Evolutionary conservation across 2,888 invertebrate species (phyloP).

Genomic region (Tinea semifulvella): DNA sequence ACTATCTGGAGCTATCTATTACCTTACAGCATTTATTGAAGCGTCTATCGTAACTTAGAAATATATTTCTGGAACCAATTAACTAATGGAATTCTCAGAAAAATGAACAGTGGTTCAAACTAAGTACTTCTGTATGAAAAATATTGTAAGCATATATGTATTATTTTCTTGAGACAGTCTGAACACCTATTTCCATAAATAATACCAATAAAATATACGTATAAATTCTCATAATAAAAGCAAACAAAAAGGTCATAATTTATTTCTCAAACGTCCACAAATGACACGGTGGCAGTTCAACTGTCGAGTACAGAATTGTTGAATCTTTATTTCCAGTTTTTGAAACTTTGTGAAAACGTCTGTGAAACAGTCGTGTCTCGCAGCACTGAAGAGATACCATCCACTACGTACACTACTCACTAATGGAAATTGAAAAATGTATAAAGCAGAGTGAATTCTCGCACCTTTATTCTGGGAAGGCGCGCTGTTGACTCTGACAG

Average conservation of each 20-base stretch:
- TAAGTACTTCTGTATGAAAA: too few relatives aligned
- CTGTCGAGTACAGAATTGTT: slow-evolving; percentile 1
- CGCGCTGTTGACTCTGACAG: neutral
- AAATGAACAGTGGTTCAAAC: too few relatives aligned
- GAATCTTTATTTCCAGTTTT: slow-evolving; percentile 6
- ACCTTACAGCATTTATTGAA: too few relatives aligned
- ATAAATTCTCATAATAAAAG: neutral
- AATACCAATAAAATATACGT: too few relatives aligned
- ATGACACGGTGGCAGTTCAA: slow-evolving; percentile 1
- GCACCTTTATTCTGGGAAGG: slow-evolving; percentile 7
- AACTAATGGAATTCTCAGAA: slow-evolving; percentile 4
- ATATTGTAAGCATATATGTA: too few relatives aligned
- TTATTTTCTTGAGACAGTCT: too few relatives aligned
- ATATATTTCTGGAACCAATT: too few relatives aligned
- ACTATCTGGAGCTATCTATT: too few relatives aligned
- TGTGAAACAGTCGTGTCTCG: slow-evolving; percentile 5
- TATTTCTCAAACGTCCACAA: neutral
- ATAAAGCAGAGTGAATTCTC: slow-evolving; percentile 6
- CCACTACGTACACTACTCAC: neutral
- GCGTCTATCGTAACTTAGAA: too few relatives aligned
- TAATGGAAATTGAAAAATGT: slow-evolving; percentile 10
- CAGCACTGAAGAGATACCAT: neutral
- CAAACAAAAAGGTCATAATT: slow-evolving; percentile 1
- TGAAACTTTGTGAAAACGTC: neutral
- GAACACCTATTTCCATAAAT: too few relatives aligned